phyloP scores from a whole-genome alignment of 2,113 vertebrate genomes.

The Otus sunia region DNA sequence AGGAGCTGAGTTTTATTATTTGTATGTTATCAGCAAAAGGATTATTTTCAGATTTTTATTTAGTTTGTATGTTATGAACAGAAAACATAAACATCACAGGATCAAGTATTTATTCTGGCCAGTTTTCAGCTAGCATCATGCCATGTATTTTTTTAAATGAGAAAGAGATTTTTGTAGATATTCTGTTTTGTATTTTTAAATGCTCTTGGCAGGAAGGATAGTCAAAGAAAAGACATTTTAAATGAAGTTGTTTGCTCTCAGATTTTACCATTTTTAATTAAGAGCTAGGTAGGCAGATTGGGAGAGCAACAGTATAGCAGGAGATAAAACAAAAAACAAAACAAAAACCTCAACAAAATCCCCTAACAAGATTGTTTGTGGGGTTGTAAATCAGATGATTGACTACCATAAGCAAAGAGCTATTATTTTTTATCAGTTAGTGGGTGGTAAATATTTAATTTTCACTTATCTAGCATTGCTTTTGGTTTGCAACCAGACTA shows the following conservation, averaged over 20 bases:
- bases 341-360: neutral
- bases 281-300: neutral
- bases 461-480: neutral
- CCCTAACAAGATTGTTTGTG: neutral
- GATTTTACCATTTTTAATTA: neutral
- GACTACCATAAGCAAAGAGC: neutral
- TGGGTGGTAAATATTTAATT: neutral
- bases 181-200: neutral
- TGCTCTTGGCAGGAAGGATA: neutral
- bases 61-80: neutral
- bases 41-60: neutral
- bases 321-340: neutral
- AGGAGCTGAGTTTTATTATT: neutral
- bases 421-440: neutral
- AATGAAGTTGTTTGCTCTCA: neutral
- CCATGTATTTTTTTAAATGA: neutral
- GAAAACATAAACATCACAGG: neutral
- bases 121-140: neutral
- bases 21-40: neutral
- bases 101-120: neutral
- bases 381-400: neutral
- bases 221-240: neutral
- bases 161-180: neutral
- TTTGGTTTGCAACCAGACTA: neutral
- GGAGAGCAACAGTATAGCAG: neutral